Evolutionary conservation across 2,888 invertebrate genomes (phyloP).

Genomic region (Caenorhabditis sulstoni): DNA sequence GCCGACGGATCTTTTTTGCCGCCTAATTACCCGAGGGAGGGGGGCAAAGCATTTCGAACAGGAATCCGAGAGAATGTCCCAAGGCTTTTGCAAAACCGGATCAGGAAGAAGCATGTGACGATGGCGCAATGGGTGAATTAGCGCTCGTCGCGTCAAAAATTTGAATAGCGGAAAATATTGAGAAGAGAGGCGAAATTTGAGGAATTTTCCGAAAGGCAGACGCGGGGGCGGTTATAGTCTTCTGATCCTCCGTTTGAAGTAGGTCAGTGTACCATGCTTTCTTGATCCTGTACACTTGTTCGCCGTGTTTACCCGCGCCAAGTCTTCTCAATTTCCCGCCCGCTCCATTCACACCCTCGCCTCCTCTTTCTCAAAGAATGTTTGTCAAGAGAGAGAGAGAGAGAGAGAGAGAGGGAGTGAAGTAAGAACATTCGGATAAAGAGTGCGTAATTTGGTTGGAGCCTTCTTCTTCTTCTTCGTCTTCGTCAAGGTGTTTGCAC

Average conservation of each 20-base stretch:
- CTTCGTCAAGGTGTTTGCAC: conserved; percentile 35
- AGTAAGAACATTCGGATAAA: conserved; percentile 49
- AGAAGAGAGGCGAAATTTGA: conserved; percentile 3
- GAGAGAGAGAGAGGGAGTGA: conserved; percentile 8
- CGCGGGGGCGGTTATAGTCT: too few relatives aligned
- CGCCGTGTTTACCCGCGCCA: conserved; percentile 47
- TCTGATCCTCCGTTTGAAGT: conserved; percentile 10
- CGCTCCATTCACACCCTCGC: conserved; percentile 49
- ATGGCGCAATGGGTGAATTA: conserved; percentile 55
- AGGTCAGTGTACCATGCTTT: conserved; percentile 34
- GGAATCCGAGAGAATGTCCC: conserved; percentile 50
- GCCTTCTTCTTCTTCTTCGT: conserved; percentile 1
- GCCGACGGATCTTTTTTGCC: conserved; percentile 55
- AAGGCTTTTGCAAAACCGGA: conserved; percentile 56
- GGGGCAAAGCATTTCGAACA: conserved; percentile 50
- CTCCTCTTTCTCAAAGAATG: conserved; percentile 1
- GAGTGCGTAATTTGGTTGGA: conserved; percentile 51
- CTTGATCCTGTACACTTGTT: conserved; percentile 54
- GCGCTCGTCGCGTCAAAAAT: conserved; percentile 21
- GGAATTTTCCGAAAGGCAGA: conserved; percentile 23
- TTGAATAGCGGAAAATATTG: conserved; percentile 37
- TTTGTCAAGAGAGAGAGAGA: conserved; percentile 30
- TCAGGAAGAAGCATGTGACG: not conserved
- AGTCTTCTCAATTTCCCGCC: conserved; percentile 49
- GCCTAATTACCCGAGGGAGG: conserved; percentile 47